phyloP scores from a whole-genome alignment of 1,140 invertebrate genomes.

The Diachasma alloeum region DNA sequence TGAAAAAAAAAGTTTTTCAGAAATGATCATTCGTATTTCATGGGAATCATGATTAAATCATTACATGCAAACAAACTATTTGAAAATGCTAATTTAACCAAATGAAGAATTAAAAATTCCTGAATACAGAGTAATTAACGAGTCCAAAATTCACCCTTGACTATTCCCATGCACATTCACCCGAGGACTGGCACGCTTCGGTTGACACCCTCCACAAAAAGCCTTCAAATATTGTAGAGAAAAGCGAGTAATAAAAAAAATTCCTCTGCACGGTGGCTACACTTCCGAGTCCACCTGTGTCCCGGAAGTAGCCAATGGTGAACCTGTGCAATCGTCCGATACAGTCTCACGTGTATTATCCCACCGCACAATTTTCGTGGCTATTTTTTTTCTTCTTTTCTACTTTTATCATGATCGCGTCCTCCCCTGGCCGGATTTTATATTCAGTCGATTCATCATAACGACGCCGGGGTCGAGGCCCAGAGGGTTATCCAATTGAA shows the following conservation, averaged over 20 bases:
- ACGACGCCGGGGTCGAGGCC: constrained; percentile 27
- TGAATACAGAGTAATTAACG: not conserved
- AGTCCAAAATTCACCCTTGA: constrained; percentile 12
- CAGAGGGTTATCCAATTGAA: constrained; percentile 55
- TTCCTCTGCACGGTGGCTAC: not conserved
- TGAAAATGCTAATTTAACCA: not conserved
- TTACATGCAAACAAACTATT: not conserved
- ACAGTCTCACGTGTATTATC: constrained; percentile 9
- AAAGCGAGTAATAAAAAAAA: constrained; percentile 6
- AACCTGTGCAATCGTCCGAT: constrained; percentile 39
- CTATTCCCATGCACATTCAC: not conserved
- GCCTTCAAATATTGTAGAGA: not conserved
- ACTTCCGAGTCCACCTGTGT: constrained; percentile 46
- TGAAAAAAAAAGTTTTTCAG: too few relatives aligned
- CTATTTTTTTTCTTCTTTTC: not conserved
- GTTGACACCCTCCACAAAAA: constrained; percentile 40
- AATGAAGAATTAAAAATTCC: not conserved
- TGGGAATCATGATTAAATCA: too few relatives aligned
- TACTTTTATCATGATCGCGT: not conserved
- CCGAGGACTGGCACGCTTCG: constrained; percentile 34
- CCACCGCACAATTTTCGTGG: not conserved
- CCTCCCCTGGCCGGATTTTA: constrained; percentile 39
- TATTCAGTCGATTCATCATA: constrained; percentile 49
- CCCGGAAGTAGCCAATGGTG: constrained; percentile 47
- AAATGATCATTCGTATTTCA: too few relatives aligned